These are phyloP conservation scores for Heptranchias perlo DNA, from an alignment of 2,113 vertebrate genomes.

Conservation along the genomic window DNA sequence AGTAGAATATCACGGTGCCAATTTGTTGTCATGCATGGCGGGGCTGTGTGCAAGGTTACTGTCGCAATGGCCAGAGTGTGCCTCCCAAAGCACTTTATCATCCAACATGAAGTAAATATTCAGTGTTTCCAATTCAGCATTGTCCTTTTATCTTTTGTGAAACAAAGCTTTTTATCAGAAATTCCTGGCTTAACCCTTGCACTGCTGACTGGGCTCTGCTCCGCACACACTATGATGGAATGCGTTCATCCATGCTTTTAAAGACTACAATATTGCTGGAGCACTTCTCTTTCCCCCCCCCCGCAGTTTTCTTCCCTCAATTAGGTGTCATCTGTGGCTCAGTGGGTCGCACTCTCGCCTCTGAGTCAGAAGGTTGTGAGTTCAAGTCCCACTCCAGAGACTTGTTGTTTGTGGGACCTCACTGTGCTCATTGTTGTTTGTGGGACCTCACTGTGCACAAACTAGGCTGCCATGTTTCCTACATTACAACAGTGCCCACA, in stretches of 20 bases:
- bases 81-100: neutral
- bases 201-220: neutral
- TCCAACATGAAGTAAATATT: neutral
- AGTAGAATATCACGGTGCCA: neutral
- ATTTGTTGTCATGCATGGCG: neutral
- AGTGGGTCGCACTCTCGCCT: neutral
- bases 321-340: neutral
- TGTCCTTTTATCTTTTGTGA: neutral
- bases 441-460: neutral
- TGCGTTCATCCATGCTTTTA: neutral
- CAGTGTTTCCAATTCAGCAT: neutral
- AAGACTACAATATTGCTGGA: neutral
- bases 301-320: neutral
- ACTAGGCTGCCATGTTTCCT: neutral
- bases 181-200: neutral
- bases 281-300: neutral
- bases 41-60: neutral
- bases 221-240: neutral
- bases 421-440: neutral
- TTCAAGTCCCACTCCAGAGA: neutral
- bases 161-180: neutral
- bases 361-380: neutral
- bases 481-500: neutral
- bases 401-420: neutral
- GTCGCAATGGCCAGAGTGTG: neutral